A percentile compares a stretch with the other conserved stretches of the same genome.
phyloP scores from a whole-genome alignment of 2,113 vertebrate species.

The Poeciliopsis retropinna region DNA sequence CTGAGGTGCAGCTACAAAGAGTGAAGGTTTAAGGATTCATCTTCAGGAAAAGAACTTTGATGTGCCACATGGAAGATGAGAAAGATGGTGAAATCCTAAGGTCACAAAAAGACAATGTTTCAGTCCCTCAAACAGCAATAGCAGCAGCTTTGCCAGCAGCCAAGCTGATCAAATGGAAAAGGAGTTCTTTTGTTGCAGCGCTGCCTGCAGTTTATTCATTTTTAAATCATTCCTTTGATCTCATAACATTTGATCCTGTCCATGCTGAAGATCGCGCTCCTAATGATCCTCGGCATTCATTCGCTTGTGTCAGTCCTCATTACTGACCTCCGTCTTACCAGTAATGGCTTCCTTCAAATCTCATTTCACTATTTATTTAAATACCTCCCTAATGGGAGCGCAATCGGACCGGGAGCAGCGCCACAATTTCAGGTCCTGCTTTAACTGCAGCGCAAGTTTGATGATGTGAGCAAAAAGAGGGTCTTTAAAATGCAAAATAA shows the following conservation, averaged over 20 bases:
- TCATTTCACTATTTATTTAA: slow-evolving; percentile 36
- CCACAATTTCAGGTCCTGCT: slow-evolving; percentile 2
- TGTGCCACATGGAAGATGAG: slow-evolving; percentile 27
- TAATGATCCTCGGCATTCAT: slow-evolving; percentile 18
- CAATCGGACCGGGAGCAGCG: slow-evolving; percentile 19
- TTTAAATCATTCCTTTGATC: slow-evolving; percentile 37
- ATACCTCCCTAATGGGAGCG: slow-evolving; percentile 14
- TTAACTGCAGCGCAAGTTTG: slow-evolving; percentile 28
- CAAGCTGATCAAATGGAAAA: slow-evolving; percentile 29
- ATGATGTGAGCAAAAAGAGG: slow-evolving; percentile 53
- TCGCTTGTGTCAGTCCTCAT: slow-evolving; percentile 13
- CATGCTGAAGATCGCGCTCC: slow-evolving; percentile 10
- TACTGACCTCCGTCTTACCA: slow-evolving; percentile 22
- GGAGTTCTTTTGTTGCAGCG: not conserved
- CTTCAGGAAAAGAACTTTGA: slow-evolving; percentile 18
- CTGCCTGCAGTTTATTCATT: not conserved
- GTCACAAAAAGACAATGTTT: slow-evolving; percentile 21
- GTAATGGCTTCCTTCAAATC: slow-evolving; percentile 15
- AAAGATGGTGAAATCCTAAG: slow-evolving; percentile 21
- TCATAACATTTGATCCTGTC: slow-evolving; percentile 19
- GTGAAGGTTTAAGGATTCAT: slow-evolving; percentile 4
- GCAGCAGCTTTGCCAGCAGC: slow-evolving; percentile 7
- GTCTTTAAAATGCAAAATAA: slow-evolving; percentile 68
- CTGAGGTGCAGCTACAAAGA: not conserved
- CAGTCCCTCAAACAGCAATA: slow-evolving; percentile 13